Conservation (phyloP, 2,888 invertebrate species). For the Ormyrus labotus region DNA sequence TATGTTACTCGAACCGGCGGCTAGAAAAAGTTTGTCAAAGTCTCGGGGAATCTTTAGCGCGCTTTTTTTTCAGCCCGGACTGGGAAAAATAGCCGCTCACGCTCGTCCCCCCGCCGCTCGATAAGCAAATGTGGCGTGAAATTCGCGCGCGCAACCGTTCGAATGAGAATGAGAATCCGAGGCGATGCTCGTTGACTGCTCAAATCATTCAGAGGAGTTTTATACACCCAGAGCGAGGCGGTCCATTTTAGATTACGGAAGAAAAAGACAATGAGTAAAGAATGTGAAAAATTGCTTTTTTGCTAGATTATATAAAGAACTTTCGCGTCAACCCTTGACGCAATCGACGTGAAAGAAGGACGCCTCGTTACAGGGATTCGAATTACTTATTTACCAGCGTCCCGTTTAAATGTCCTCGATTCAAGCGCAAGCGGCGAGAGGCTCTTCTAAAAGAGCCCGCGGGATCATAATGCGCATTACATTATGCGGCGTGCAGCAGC, state of each 20-base stretch:
- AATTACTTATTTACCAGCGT: too few species aligned
- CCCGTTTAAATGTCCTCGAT: too few species aligned
- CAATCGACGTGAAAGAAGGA: too few species aligned
- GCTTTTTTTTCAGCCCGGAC: conserved; percentile 23
- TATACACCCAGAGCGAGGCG: background rate
- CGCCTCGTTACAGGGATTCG: too few species aligned
- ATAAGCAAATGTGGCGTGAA: conserved; percentile 65
- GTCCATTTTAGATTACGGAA: too few species aligned
- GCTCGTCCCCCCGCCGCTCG: conserved; percentile 59
- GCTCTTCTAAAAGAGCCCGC: background rate
- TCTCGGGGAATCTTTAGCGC: conserved; percentile 27
- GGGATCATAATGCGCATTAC: conserved; percentile 47
- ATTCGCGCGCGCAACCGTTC: conserved; percentile 57
- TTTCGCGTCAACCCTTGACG: too few species aligned
- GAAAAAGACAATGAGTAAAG: too few species aligned
- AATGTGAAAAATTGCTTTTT: too few species aligned
- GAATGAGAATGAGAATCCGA: conserved; percentile 29
- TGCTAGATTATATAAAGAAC: too few species aligned
- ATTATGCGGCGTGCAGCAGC: conserved; percentile 18
- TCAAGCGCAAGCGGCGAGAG: too few species aligned
- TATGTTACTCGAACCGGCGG: conserved; percentile 5
- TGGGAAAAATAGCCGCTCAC: background rate
- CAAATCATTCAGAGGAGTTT: conserved; percentile 45
- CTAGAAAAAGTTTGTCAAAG: conserved; percentile 43
- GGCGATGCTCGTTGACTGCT: conserved; percentile 53